Percentiles rank a stretch among this genome's conserved stretches.
Evolutionary conservation across 2,113 vertebrate genomes (phyloP).

Genomic region (Coptodon rendalli): DNA sequence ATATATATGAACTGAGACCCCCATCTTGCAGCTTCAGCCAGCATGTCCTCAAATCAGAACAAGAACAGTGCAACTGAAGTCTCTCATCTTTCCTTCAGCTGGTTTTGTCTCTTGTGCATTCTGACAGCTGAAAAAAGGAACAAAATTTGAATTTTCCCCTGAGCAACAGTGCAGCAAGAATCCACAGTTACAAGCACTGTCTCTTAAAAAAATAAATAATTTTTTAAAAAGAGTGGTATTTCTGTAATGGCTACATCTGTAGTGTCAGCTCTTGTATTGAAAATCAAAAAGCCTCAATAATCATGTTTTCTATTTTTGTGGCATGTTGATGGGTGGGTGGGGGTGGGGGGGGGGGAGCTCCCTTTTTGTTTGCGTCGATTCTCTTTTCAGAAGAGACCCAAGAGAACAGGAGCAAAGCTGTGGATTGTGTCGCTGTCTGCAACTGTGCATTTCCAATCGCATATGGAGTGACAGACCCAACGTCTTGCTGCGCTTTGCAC

Average conservation of each 20-base stretch:
- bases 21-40: not conserved
- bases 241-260: conserved; percentile 14
- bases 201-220: not conserved
- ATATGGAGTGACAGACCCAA: conserved; percentile 9
- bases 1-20: not conserved
- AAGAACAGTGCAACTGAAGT: not conserved
- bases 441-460: conserved; percentile 4
- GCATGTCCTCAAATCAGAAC: not conserved
- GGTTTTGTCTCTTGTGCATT: conserved; percentile 10
- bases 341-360: fast-evolving
- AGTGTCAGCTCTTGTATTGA: not conserved
- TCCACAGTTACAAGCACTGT: not conserved
- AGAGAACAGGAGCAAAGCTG: not conserved
- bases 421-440: not conserved
- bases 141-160: conserved; percentile 27
- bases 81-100: not conserved
- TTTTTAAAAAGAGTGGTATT: not conserved
- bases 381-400: not conserved
- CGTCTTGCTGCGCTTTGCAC: not conserved
- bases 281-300: conserved; percentile 38
- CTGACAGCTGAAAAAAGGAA: conserved; percentile 21
- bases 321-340: not conserved
- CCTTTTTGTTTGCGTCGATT: not conserved
- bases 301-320: conserved; percentile 22
- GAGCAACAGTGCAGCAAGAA: not conserved